Evolutionary conservation across 2,797 vertebrate species (phyloP).

Genomic region (Okamejei kenojei): DNA sequence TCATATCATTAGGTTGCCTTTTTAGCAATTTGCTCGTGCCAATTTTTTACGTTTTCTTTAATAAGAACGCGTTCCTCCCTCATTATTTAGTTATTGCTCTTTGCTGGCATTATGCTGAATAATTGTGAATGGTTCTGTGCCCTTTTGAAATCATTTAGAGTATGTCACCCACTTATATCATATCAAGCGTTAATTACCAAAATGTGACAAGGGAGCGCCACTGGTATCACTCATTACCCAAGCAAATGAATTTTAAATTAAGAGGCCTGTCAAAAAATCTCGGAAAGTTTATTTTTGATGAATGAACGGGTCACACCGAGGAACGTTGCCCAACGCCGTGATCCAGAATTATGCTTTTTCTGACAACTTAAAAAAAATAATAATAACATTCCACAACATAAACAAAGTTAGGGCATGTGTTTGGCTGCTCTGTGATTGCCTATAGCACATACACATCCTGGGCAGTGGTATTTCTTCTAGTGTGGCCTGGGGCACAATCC

Average conservation of each 20-base stretch:
- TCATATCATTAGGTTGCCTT: not conserved
- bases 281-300: not conserved
- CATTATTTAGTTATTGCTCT: not conserved
- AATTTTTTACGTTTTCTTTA: not conserved
- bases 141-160: not conserved
- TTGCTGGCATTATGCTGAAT: not conserved
- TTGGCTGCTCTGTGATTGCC: too few species aligned
- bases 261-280: not conserved
- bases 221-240: not conserved
- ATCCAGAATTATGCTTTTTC: not conserved
- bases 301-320: not conserved
- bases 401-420: not conserved
- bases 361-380: not conserved
- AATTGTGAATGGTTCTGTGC: not conserved
- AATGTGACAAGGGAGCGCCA: not conserved
- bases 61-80: not conserved
- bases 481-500: too few species aligned
- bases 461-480: too few species aligned
- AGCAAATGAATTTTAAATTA: not conserved
- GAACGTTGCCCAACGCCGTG: too few species aligned
- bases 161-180: not conserved
- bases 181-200: conserved; percentile 6
- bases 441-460: too few species aligned
- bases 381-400: not conserved
- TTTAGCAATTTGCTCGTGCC: not conserved